phyloP scores from a whole-genome alignment of 2,113 vertebrate species.

The Paradoxurus hermaphroditus region DNA sequence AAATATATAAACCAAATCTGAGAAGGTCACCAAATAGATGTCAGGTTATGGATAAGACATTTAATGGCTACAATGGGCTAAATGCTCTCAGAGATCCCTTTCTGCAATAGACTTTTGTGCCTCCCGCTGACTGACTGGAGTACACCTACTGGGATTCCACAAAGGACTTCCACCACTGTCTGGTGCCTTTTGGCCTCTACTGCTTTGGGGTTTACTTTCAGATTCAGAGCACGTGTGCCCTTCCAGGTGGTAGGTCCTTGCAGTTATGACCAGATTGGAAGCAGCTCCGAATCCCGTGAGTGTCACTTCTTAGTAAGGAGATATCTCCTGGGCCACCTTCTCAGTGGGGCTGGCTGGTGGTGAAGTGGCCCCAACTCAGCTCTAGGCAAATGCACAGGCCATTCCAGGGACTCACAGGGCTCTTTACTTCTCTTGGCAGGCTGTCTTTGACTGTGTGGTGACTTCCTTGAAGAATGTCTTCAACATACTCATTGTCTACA shows the following conservation, averaged over 20 bases:
- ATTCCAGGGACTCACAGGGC: neutral
- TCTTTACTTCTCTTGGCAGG: slow-evolving; percentile 76
- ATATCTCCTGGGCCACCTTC: neutral
- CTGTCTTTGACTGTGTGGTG: slow-evolving; percentile 95
- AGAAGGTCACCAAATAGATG: neutral
- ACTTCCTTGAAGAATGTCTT: slow-evolving; percentile 98
- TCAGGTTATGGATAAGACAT: neutral
- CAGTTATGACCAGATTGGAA: neutral
- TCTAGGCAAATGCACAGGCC: neutral
- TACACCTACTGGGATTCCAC: neutral
- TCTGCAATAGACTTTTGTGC: neutral
- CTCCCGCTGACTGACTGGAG: neutral
- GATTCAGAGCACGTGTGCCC: neutral
- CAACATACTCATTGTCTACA: slow-evolving; percentile 99
- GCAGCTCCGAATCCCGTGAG: neutral
- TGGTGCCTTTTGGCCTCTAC: neutral
- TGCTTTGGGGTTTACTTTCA: neutral
- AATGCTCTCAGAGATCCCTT: neutral
- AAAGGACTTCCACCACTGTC: neutral
- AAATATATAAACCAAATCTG: neutral
- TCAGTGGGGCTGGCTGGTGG: neutral
- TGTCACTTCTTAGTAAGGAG: neutral
- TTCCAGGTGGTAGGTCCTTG: neutral
- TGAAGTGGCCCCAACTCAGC: neutral
- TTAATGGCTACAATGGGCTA: neutral